These are phyloP conservation scores for Gymnosoma rotundatum DNA, from an alignment of 2,888 invertebrate genomes.

Conservation along the genomic window DNA sequence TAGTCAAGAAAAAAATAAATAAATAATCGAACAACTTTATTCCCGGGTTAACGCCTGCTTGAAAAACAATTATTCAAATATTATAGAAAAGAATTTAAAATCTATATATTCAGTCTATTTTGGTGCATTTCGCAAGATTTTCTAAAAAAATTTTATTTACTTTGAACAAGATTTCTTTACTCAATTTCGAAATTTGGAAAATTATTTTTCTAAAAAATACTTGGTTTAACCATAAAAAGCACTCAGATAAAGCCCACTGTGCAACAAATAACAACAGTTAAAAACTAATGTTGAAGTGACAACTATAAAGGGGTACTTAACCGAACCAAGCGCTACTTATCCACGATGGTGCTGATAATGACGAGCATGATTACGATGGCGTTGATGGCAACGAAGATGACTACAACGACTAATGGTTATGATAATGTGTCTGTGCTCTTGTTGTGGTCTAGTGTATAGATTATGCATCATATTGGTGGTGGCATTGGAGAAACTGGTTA, in stretches of 20 bases:
- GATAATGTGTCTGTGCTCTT: conserved; percentile 64
- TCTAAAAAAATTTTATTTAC: too few relatives aligned
- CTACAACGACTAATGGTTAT: conserved; percentile 31
- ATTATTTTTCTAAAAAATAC: too few relatives aligned
- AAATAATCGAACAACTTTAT: too few relatives aligned
- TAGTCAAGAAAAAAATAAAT: too few relatives aligned
- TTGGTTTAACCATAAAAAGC: too few relatives aligned
- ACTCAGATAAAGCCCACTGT: conserved; percentile 8
- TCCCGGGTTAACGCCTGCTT: too few relatives aligned
- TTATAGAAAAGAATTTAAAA: too few relatives aligned
- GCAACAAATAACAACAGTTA: conserved; percentile 40
- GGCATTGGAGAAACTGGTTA: conserved; percentile 28
- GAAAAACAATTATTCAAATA: too few relatives aligned
- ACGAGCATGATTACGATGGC: conserved; percentile 43
- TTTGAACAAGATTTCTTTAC: too few relatives aligned
- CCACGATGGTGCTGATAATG: conserved; percentile 44
- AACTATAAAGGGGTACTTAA: conserved; percentile 59
- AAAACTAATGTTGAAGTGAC: conserved; percentile 58
- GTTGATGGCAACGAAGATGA: conserved; percentile 26
- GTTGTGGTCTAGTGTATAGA: conserved; percentile 54
- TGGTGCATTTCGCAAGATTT: too few relatives aligned
- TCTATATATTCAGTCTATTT: too few relatives aligned
- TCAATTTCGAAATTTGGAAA: too few relatives aligned
- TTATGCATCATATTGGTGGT: conserved; percentile 45
- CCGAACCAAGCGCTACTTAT: conserved; percentile 41